Evolutionary conservation across 2,888 invertebrate species (phyloP), one percentile per base, ranked within the genome.

Genomic region (Sycophila texana): DNA sequence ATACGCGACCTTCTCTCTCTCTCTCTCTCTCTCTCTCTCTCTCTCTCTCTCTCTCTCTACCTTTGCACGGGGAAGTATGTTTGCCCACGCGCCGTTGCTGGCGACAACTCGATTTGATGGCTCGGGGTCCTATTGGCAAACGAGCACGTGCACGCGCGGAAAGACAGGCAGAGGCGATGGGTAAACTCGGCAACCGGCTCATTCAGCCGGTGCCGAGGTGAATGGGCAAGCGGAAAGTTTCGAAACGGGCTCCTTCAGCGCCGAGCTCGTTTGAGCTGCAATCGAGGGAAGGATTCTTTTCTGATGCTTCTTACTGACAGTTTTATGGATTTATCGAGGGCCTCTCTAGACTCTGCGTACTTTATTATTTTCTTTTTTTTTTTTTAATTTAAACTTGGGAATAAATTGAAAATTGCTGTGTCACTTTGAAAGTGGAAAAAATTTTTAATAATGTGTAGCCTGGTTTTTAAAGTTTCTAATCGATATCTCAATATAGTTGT

Each of bases 191-290:
- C 30, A 5, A 30, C 7, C 13, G 60, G 30, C 1, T 30, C 14
- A 61, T 14, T 26, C 16, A 22, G 13, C 4, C 12, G n/a, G 16
- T 3, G 22, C 3, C 58, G 39, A 18, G 58, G 58, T 58, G 22
- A 58, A 58, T 22, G 58, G n/a, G n/a, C 63, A 30, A 30, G 16
- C 16, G 53, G 55, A 73, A 63, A 60, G 73, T 73, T 60, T 60
- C 30, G 39, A 26, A 22, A 39, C 22, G 58, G 14, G 58, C 12
- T 68, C n/a, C 12, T 30, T n/a, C 14, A 12, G n/a, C 30, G 10
- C 20, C 12, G 26, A 55, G 26, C 14, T 2, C n/a, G 26, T 20
- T 18, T 57, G 7, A 53, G n/a, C 10, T 53, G 53, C 53, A 16
- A 53, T 53, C 53, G 53, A n/a, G n/a, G 53, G n/a, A 53, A n/a